A percentile compares a stretch with the other conserved stretches of the same genome.
phyloP scores from a whole-genome alignment of 2,797 vertebrate species.

The Columba guinea region DNA sequence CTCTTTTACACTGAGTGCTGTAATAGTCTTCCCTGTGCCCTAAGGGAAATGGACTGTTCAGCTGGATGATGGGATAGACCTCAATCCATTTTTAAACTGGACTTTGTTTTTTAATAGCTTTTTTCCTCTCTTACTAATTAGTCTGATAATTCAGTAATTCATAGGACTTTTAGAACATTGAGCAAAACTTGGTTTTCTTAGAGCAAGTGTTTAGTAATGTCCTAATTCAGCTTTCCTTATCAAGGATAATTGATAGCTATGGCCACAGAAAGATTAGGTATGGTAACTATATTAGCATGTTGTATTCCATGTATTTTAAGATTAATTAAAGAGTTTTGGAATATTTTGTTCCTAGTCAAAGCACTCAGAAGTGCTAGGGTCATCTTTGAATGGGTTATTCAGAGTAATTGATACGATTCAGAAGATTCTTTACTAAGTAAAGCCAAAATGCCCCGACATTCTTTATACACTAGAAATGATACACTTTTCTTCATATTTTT shows the following conservation, averaged over 20 bases:
- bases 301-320: not conserved
- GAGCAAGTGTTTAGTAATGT: not conserved
- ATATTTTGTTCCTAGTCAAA: not conserved
- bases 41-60: conserved; percentile 34
- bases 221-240: not conserved
- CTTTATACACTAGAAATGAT: not conserved
- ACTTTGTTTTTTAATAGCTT: conserved; percentile 49
- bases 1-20: not conserved
- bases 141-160: not conserved
- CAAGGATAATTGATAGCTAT: not conserved
- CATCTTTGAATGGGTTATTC: not conserved
- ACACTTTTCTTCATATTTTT: not conserved
- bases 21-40: not conserved
- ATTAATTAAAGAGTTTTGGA: not conserved
- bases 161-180: not conserved
- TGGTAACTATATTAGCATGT: not conserved
- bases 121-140: conserved; percentile 22
- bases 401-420: not conserved
- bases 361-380: not conserved
- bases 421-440: not conserved
- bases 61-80: conserved; percentile 38
- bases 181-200: not conserved
- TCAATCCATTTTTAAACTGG: conserved; percentile 60
- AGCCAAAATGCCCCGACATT: not conserved
- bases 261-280: not conserved